phyloP scores from a whole-genome alignment of 2,113 vertebrate genomes.

The Microtus oregoni region DNA sequence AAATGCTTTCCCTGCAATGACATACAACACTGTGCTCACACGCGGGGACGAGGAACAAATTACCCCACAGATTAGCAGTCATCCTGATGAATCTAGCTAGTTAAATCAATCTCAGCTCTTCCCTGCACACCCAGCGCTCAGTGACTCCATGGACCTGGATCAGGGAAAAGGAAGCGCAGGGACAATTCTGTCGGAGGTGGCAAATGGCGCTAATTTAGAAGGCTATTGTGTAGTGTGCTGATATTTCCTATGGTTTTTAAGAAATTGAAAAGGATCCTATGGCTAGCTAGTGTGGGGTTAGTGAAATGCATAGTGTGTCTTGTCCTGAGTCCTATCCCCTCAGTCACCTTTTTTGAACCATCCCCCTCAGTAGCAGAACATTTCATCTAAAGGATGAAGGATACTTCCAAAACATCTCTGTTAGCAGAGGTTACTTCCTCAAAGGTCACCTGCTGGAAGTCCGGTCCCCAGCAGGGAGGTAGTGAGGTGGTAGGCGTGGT shows the following conservation, averaged over 20 bases:
- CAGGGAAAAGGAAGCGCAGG: not conserved
- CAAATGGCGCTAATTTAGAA: not conserved
- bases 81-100: no score
- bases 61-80: not conserved
- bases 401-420: not conserved
- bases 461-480: not conserved
- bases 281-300: not conserved
- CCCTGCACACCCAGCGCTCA: not conserved
- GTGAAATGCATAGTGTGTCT: not conserved
- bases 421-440: not conserved
- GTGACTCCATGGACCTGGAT: not conserved
- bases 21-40: not conserved
- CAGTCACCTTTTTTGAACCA: not conserved
- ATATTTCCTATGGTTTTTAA: not conserved
- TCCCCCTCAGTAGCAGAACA: not conserved
- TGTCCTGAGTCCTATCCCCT: not conserved
- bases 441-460: not conserved
- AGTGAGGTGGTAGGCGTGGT: not conserved
- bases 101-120: no score
- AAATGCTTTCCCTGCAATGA: constrained; percentile 94
- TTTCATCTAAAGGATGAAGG: not conserved
- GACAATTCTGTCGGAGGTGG: not conserved
- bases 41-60: not conserved
- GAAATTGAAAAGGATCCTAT: not conserved
- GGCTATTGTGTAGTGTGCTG: not conserved